These are phyloP conservation scores for Mya arenaria DNA, from an alignment of 1,140 invertebrate species.

Conservation along the genomic window DNA sequence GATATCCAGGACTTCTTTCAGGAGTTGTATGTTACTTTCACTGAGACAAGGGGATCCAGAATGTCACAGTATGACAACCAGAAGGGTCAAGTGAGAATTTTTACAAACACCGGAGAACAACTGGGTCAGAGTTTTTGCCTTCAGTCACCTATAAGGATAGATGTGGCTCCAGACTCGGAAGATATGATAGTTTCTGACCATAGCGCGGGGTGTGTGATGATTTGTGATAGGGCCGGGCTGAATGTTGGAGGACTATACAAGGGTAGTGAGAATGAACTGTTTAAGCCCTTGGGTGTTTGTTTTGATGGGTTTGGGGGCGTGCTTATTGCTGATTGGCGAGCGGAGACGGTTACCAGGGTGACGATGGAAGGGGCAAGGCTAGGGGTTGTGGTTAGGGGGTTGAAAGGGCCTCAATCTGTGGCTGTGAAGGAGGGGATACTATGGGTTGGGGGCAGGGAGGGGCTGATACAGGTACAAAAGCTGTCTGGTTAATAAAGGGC, in stretches of 20 bases:
- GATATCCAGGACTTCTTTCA: neutral
- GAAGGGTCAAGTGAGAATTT: constrained; percentile 17
- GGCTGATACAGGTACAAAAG: no score
- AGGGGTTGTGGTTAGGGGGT: neutral
- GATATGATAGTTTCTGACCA: constrained; percentile 21
- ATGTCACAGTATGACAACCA: neutral
- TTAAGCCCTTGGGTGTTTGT: constrained; percentile 41
- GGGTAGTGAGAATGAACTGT: constrained; percentile 14
- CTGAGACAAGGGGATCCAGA: neutral
- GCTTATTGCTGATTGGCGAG: constrained; percentile 26
- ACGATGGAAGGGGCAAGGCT: neutral
- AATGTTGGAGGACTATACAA: constrained; percentile 14
- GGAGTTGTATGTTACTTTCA: constrained; percentile 37
- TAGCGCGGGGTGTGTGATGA: constrained; percentile 16
- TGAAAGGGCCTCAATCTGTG: constrained; percentile 33
- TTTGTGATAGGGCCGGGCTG: constrained; percentile 7
- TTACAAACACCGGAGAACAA: constrained; percentile 5
- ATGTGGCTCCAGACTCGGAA: neutral
- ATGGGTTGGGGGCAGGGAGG: constrained; percentile 39
- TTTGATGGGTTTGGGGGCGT: constrained; percentile 14
- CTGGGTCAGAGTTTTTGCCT: neutral
- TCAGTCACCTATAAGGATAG: constrained; percentile 26
- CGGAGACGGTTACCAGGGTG: neutral
- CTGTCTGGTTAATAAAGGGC: no score
- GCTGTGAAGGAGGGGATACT: neutral